These are phyloP conservation scores for Aphelinus certus DNA, from an alignment of 1,140 invertebrate species.

Conservation along the genomic window DNA sequence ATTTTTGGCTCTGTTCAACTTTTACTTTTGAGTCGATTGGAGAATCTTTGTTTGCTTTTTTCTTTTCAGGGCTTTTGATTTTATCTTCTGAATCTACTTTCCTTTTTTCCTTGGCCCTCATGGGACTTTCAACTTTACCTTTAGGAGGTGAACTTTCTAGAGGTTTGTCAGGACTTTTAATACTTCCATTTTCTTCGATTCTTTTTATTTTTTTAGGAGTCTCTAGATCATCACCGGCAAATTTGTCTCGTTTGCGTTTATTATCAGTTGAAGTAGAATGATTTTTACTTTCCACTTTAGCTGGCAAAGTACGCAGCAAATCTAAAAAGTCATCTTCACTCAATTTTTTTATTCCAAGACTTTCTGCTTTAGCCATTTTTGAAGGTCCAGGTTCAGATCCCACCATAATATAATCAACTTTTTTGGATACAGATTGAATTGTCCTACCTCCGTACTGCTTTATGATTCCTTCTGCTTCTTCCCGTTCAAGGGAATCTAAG, in stretches of 20 bases:
- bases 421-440: conserved; percentile 78
- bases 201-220: not conserved
- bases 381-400: conserved; percentile 86
- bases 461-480: conserved; percentile 80
- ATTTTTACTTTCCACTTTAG: conserved; percentile 43
- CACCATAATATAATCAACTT: conserved; percentile 82
- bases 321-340: conserved; percentile 87
- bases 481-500: conserved; percentile 86
- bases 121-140: not conserved
- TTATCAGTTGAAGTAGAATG: not conserved
- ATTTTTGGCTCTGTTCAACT: too few species aligned
- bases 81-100: not conserved
- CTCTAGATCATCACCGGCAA: not conserved
- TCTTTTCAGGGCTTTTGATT: too few species aligned
- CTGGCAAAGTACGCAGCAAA: conserved; percentile 74
- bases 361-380: conserved; percentile 83
- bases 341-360: conserved; percentile 75
- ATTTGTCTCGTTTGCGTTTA: not conserved
- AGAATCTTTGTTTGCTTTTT: not conserved
- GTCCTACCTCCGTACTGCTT: conserved; percentile 84
- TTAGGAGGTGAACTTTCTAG: not conserved
- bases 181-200: not conserved
- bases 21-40: too few species aligned
- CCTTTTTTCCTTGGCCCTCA: not conserved
- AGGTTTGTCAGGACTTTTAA: not conserved